A percentile compares a stretch with the other conserved stretches of the same genome.
phyloP scores from a whole-genome alignment of 2,113 vertebrate genomes.

The Xiphophorus hellerii region DNA sequence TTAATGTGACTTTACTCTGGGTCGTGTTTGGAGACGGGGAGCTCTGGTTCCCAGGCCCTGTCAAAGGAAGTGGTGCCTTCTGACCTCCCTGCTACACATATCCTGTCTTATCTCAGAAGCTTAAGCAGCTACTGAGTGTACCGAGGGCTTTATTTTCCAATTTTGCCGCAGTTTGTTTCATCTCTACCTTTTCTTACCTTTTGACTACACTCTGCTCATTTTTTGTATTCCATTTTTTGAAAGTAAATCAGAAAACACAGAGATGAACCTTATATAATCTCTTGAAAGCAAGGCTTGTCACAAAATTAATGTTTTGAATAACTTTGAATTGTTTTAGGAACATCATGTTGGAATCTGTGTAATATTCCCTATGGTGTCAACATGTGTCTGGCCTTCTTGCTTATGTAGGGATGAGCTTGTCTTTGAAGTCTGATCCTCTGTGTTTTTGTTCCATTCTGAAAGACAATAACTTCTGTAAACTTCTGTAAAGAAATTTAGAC shows the following conservation, averaged over 20 bases:
- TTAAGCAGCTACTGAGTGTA: slow-evolving; percentile 48
- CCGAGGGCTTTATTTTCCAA: slow-evolving; percentile 1
- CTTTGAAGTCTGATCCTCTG: slow-evolving; percentile 56
- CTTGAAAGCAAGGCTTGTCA: background rate
- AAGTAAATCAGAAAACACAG: background rate
- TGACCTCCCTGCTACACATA: slow-evolving; percentile 73
- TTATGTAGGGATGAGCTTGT: slow-evolving; percentile 44
- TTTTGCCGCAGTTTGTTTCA: slow-evolving; percentile 21
- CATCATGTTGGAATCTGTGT: slow-evolving; percentile 21
- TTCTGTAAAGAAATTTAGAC: slow-evolving; percentile 53
- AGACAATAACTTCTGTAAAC: slow-evolving; percentile 53
- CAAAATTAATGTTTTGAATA: slow-evolving; percentile 15
- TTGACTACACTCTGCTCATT: background rate
- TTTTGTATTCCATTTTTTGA: slow-evolving; percentile 6
- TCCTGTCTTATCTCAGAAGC: slow-evolving; percentile 71
- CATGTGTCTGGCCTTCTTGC: slow-evolving; percentile 42
- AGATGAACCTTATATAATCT: background rate
- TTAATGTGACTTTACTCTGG: slow-evolving; percentile 25
- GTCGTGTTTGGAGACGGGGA: slow-evolving; percentile 43
- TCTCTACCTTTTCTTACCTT: background rate
- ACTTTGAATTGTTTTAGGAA: slow-evolving; percentile 19
- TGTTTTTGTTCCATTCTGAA: slow-evolving; percentile 41
- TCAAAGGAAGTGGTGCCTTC: slow-evolving; percentile 80
- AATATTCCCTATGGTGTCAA: slow-evolving; percentile 33
- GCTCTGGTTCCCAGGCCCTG: slow-evolving; percentile 77